phyloP scores from a whole-genome alignment of 2,797 vertebrate genomes.

The Syndactyla subalaris region DNA sequence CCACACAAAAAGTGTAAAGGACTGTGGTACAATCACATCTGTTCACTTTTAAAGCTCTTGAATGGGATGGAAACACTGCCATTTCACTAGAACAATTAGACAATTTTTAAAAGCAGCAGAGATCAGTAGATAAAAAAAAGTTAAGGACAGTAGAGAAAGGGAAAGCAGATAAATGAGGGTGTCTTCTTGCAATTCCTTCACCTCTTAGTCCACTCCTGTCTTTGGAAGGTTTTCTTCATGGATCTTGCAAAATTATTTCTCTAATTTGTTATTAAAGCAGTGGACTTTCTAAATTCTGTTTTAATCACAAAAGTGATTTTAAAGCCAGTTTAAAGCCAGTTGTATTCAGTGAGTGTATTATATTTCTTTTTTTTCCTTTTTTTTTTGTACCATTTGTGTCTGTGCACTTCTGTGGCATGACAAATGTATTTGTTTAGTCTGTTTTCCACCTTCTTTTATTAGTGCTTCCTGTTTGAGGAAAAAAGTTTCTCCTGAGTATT shows the following conservation, averaged over 20 bases:
- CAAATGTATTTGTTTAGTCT: background rate
- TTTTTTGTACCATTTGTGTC: background rate
- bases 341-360: background rate
- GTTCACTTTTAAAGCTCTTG: background rate
- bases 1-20: fast-evolving
- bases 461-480: background rate
- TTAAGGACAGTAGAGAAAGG: background rate
- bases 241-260: background rate
- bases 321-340: background rate
- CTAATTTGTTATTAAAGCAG: background rate
- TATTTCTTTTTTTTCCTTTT: background rate
- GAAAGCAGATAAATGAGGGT: background rate
- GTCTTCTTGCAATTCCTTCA: background rate
- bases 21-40: background rate
- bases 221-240: background rate
- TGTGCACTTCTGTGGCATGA: background rate
- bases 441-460: background rate
- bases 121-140: background rate
- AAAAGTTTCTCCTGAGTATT: background rate
- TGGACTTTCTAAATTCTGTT: background rate
- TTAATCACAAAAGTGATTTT: background rate
- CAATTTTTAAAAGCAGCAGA: background rate
- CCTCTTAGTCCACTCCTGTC: background rate
- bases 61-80: background rate
- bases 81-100: background rate